A percentile compares a stretch with the other conserved stretches of the same genome.
Evolutionary conservation across 1,140 invertebrate genomes (phyloP).

Genomic region (Paraescarpia echinospica): DNA sequence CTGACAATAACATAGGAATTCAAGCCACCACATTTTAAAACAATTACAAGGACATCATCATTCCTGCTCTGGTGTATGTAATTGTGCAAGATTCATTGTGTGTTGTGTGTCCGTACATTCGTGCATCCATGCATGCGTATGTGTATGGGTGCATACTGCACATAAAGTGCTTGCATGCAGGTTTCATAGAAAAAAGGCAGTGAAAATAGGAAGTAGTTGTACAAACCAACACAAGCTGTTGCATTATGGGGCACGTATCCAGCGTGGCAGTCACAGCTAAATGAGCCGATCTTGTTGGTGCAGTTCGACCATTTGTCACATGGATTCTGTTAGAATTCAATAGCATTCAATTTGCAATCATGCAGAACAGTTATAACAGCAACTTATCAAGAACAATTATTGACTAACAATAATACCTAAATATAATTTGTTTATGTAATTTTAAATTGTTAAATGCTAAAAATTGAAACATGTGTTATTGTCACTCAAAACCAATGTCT

Average conservation of each 20-base stretch:
- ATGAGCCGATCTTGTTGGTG: constrained; percentile 28
- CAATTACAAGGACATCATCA: neutral
- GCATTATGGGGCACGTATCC: constrained; percentile 34
- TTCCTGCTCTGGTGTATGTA: neutral
- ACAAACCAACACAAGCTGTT: constrained; percentile 2
- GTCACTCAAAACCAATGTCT: no score
- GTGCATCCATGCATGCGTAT: no score
- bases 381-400: neutral
- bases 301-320: constrained; percentile 34
- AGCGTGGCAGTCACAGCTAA: constrained; percentile 42
- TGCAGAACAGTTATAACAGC: neutral
- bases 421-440: no score
- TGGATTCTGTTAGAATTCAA: neutral
- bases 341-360: neutral
- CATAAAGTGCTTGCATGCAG: neutral
- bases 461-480: no score
- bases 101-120: no score
- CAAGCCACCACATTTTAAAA: neutral
- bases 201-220: neutral
- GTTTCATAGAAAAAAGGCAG: neutral
- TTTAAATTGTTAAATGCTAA: no score
- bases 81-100: neutral
- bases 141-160: no score
- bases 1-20: neutral
- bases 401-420: no score